Percentiles rank a stretch among this genome's conserved stretches.
Conservation (phyloP, 2,888 invertebrate genomes). For the Cetonia aurata region DNA sequence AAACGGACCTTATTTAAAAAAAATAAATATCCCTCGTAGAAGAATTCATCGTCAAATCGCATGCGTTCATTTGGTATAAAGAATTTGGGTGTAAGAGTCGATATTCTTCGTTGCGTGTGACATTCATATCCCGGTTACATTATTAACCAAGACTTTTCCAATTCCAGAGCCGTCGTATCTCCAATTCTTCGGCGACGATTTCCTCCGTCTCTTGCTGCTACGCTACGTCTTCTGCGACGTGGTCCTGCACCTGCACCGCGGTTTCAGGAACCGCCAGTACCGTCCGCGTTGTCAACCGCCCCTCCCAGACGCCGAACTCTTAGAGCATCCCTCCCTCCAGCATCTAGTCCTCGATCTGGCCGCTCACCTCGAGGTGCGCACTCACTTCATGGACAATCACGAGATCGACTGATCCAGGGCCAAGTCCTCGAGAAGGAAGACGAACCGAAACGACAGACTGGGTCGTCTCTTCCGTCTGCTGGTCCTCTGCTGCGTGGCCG, state of each 20-base stretch:
- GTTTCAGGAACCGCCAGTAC: slow-evolving; percentile 86
- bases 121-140: neutral
- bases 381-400: slow-evolving; percentile 68
- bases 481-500: slow-evolving; percentile 16
- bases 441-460: neutral
- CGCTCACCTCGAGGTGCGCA: slow-evolving; percentile 84
- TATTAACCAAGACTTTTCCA: neutral
- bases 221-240: slow-evolving; percentile 96
- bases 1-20: too few species aligned
- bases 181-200: slow-evolving; percentile 95
- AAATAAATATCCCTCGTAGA: too few species aligned
- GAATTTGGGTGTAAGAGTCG: too few species aligned
- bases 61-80: too few species aligned
- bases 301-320: slow-evolving; percentile 87
- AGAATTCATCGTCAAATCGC: too few species aligned
- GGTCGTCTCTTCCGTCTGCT: slow-evolving; percentile 8
- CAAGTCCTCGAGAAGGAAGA: slow-evolving; percentile 62
- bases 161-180: slow-evolving; percentile 76
- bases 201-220: slow-evolving; percentile 87
- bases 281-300: slow-evolving; percentile 88
- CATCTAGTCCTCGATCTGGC: slow-evolving; percentile 88
- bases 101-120: neutral
- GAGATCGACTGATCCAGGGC: slow-evolving; percentile 75
- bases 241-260: slow-evolving; percentile 88
- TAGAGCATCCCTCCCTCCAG: slow-evolving; percentile 85